Conservation (phyloP, 2,888 invertebrate species). For the Fragum sueziense region DNA sequence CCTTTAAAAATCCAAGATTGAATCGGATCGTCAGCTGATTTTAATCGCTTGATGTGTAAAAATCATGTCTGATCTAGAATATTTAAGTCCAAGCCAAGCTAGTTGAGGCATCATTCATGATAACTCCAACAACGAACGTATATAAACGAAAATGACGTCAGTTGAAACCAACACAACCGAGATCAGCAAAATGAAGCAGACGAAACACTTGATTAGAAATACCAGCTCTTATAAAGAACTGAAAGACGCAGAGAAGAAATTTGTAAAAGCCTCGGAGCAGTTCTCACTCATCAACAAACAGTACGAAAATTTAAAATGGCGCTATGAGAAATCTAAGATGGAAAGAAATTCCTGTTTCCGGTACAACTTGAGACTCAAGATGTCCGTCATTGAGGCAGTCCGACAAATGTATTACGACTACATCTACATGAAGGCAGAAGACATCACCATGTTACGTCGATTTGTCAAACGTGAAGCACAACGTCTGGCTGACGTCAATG, state of each 20-base stretch:
- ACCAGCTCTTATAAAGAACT: neutral
- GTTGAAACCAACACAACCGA: neutral
- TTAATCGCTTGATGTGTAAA: constrained; percentile 4
- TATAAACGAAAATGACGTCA: neutral
- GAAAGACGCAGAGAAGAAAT: constrained; percentile 14
- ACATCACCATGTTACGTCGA: constrained; percentile 11
- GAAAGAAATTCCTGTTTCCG: neutral
- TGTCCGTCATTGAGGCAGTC: constrained; percentile 11
- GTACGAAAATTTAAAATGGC: constrained; percentile 13
- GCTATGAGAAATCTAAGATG: constrained; percentile 7
- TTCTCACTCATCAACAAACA: constrained; percentile 18
- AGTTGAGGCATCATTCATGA: neutral
- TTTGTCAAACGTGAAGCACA: constrained; percentile 3
- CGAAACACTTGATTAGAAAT: neutral
- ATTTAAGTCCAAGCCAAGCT: neutral
- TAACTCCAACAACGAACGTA: neutral
- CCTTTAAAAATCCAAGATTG: neutral
- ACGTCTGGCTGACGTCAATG: neutral
- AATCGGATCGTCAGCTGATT: neutral
- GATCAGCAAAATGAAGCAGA: neutral
- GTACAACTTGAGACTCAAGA: constrained; percentile 14
- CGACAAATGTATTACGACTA: constrained; percentile 20
- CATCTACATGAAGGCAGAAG: constrained; percentile 15
- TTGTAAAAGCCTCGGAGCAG: constrained; percentile 8
- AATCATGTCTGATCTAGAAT: neutral